Percentiles rank a stretch among this genome's conserved stretches.
These are phyloP conservation scores for Paelopatides confundens DNA, from an alignment of 53 echinoderm and acorn worm genomes.

Conservation along the genomic window DNA sequence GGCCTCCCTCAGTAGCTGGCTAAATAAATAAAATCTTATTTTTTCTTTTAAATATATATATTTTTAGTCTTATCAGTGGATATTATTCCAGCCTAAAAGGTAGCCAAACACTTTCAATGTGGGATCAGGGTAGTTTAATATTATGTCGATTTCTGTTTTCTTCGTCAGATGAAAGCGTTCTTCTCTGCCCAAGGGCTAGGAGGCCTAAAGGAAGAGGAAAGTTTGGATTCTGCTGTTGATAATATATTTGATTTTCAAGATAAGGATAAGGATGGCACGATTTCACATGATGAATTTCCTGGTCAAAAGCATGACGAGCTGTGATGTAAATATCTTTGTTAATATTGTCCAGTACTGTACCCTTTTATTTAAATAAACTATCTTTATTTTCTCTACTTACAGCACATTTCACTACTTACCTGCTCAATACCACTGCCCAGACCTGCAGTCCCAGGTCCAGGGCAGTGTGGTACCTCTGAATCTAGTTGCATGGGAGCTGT, in stretches of 20 bases:
- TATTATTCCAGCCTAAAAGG: too few species aligned
- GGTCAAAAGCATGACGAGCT: constrained; percentile 80
- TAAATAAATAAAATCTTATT: too few species aligned
- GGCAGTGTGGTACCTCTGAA: too few species aligned
- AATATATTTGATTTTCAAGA: constrained; percentile 66
- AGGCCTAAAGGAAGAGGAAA: constrained; percentile 57
- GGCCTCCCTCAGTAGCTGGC: too few species aligned
- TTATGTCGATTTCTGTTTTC: constrained; percentile 2
- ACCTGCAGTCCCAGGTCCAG: too few species aligned
- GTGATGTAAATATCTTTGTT: constrained; percentile 37
- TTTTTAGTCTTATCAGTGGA: too few species aligned
- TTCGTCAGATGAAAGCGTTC: constrained; percentile 64
- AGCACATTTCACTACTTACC: too few species aligned
- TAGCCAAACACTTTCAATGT: neutral
- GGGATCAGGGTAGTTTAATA: neutral
- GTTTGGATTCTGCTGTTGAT: constrained; percentile 61
- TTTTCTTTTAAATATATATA: too few species aligned
- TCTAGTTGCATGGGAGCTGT: too few species aligned
- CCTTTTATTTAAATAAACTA: too few species aligned
- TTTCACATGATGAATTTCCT: constrained; percentile 66
- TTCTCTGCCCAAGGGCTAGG: constrained; percentile 60
- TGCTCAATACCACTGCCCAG: too few species aligned
- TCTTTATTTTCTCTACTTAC: too few species aligned
- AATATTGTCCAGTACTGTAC: neutral
- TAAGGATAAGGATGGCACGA: constrained; percentile 58